Conservation (phyloP, 1,140 invertebrate genomes). For the Calosoma granatense region DNA sequence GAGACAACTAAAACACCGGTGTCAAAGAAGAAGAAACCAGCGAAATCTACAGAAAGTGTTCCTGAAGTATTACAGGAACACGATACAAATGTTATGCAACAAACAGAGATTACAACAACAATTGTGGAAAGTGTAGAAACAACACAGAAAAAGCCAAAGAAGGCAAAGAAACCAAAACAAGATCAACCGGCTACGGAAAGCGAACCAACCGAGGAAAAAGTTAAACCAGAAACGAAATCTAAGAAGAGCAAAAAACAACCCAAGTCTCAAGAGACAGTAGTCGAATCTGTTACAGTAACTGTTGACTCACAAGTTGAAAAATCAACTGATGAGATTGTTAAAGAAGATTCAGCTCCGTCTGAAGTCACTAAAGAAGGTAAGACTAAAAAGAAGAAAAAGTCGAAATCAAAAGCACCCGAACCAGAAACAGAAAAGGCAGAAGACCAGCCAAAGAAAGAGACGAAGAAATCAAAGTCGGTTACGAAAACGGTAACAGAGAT, state of each 20-base stretch:
- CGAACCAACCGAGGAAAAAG: not conserved
- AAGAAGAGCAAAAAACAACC: conserved; percentile 2
- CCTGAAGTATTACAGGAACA: not conserved
- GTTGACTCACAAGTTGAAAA: conserved; percentile 6
- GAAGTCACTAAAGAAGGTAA: conserved; percentile 13
- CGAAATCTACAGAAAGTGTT: conserved; percentile 10
- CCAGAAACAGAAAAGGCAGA: conserved; percentile 6
- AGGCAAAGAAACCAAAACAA: conserved; percentile 15
- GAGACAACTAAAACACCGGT: not conserved
- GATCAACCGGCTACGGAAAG: conserved; percentile 4
- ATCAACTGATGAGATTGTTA: conserved; percentile 7
- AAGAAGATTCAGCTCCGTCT: not conserved
- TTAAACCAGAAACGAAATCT: conserved; percentile 5
- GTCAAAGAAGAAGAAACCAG: not conserved
- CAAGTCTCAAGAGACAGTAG: not conserved
- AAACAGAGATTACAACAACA: conserved; percentile 11
- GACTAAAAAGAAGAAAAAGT: conserved; percentile 12
- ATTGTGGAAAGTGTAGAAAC: conserved; percentile 8
- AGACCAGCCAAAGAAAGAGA: not conserved
- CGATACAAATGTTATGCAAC: conserved; percentile 19
- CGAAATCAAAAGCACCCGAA: conserved; percentile 1
- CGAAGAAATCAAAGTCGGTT: not conserved
- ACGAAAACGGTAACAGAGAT: not conserved
- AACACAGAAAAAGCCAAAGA: conserved; percentile 15
- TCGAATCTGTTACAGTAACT: conserved; percentile 4